These are phyloP conservation scores for Athrips mouffetella DNA, from an alignment of 2,888 invertebrate genomes.

Conservation along the genomic window DNA sequence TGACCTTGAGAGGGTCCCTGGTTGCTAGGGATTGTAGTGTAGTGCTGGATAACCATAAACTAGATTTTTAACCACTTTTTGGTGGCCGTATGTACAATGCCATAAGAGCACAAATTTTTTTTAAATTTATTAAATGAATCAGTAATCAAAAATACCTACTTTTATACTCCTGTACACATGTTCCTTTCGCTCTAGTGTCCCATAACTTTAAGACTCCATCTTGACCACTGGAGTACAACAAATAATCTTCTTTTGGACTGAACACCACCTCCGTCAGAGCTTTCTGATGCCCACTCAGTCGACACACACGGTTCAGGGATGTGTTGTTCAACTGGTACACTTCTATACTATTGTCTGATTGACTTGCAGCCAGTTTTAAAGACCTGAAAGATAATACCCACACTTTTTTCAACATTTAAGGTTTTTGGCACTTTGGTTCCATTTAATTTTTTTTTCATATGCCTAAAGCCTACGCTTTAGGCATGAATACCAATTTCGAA, in stretches of 20 bases:
- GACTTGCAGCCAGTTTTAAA: conserved; percentile 52
- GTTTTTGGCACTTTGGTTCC: no score
- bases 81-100: no score
- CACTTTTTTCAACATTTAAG: not conserved
- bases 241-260: conserved; percentile 73
- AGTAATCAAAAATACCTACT: conserved; percentile 38
- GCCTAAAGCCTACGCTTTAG: no score
- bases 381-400: no score
- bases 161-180: conserved; percentile 56
- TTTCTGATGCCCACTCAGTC: conserved; percentile 65
- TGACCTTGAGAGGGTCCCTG: no score
- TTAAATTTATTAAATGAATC: no score
- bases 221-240: conserved; percentile 78
- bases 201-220: conserved; percentile 80
- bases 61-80: no score
- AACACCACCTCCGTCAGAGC: conserved; percentile 78
- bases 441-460: no score
- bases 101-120: no score
- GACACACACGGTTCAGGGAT: conserved; percentile 49
- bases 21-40: no score
- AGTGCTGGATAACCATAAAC: no score
- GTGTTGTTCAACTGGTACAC: conserved; percentile 55
- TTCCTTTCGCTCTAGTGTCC: conserved; percentile 78
- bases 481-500: no score
- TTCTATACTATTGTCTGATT: conserved; percentile 59